These are phyloP conservation scores for Lerista edwardsae DNA, from an alignment of 2,797 vertebrate species.

Conservation along the genomic window DNA sequence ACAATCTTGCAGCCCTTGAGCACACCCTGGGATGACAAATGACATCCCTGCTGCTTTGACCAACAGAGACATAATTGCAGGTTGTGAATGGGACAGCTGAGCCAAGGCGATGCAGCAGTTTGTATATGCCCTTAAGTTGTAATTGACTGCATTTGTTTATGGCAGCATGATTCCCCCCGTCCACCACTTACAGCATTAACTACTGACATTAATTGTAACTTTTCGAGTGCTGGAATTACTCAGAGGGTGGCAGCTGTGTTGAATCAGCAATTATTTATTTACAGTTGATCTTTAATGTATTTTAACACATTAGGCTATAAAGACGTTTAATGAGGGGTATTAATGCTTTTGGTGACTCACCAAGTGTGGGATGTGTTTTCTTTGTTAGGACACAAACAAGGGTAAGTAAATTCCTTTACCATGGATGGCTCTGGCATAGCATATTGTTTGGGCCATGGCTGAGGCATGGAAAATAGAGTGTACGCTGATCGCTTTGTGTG, in stretches of 20 bases:
- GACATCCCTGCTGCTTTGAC: conserved; percentile 59
- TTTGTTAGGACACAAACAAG: conserved; percentile 5
- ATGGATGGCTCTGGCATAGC: neutral
- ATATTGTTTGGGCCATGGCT: neutral
- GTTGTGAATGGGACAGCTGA: conserved; percentile 49
- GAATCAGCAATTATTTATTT: conserved; percentile 67
- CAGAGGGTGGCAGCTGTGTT: conserved; percentile 54
- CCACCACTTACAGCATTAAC: conserved; percentile 54
- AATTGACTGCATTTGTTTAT: conserved; percentile 51
- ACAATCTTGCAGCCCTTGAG: conserved; percentile 64
- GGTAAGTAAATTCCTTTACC: conserved; percentile 12
- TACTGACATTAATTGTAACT: conserved; percentile 58
- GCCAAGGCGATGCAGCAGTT: neutral
- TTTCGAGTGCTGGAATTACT: conserved; percentile 56
- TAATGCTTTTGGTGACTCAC: conserved; percentile 35
- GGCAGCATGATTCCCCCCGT: conserved; percentile 19
- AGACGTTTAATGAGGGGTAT: conserved; percentile 56
- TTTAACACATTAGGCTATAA: conserved; percentile 41
- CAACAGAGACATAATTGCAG: conserved; percentile 65
- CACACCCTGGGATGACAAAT: conserved; percentile 68
- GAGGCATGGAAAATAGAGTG: neutral
- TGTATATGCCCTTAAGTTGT: conserved; percentile 42
- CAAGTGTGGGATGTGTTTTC: neutral
- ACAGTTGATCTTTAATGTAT: conserved; percentile 41
- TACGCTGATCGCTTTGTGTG: neutral